Evolutionary conservation across 2,113 vertebrate genomes (phyloP), one percentile per base, ranked within the genome.

Genomic region (Caloenas nicobarica): DNA sequence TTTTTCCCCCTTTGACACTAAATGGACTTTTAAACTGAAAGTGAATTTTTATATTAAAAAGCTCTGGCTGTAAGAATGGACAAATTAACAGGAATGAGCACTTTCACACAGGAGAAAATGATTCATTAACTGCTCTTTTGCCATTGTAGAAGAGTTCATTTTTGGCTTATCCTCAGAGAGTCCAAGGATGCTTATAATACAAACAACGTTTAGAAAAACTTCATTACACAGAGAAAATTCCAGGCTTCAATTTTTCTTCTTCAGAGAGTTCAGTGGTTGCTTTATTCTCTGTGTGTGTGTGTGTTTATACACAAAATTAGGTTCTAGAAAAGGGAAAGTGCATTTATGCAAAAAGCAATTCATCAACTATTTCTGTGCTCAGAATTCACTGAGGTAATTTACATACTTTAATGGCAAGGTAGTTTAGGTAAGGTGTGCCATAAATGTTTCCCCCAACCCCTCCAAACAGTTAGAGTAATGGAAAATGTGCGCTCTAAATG

Each of bases 351-450:
- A 98, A 96, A 98, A 98, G 98, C 97, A 98, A 98, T 98, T 98
- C 96, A 98, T 98, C 98, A 98, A 97, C 97, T 96, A 97, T 98
- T 98, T 98, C 98, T 98, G 98, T 97, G 98, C 98, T 97, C 97
- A 97, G 97, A 98, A 98, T 97, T 98, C 98, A 98, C 98, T 87
- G 89, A 98, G 98, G 98, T 98, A 98, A 98, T 98, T 98, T 98
- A 98, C 98, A 97, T 97, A 96, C 96, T 98, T 98, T 98, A 98
- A 98, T 98, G 97, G 98, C 95, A 98, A 98, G 97, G 98, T 98
- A 98, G 97, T 97, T 98, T 98, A 98, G 98, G 96, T 97, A 97
- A 95, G 97, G 96, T 97, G 97, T 97, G 97, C 97, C 96, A 97
- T 97, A 85, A 97, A 97, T 87, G 96, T 96, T 97, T 96, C 96